A percentile compares a stretch with the other conserved stretches of the same genome.
Evolutionary conservation across 2,797 vertebrate species (phyloP).

Genomic region (Melanotaenia pygmaea): DNA sequence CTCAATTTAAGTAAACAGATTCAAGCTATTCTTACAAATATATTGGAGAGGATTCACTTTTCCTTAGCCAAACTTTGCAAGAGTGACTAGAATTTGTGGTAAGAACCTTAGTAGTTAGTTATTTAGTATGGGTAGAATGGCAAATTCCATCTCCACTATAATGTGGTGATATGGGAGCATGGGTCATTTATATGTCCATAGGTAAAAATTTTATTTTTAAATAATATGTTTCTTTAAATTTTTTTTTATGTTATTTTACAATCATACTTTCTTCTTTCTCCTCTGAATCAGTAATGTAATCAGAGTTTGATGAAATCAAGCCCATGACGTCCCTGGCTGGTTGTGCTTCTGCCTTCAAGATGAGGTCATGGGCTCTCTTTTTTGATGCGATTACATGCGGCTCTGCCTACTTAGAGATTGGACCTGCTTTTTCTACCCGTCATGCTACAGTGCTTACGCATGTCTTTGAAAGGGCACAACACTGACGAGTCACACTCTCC

Average conservation of each 20-base stretch:
- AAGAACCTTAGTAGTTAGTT: too few relatives aligned
- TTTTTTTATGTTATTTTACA: background rate
- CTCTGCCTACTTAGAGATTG: constrained; percentile 82
- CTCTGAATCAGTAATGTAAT: constrained; percentile 75
- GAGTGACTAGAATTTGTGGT: background rate
- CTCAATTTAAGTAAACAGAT: background rate
- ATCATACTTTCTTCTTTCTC: constrained; percentile 24
- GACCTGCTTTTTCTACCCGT: constrained; percentile 69
- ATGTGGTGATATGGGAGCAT: background rate
- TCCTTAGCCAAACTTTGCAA: background rate
- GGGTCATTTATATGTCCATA: background rate
- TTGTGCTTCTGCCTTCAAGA: constrained; percentile 71
- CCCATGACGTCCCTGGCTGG: constrained; percentile 69
- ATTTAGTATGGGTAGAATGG: too few relatives aligned
- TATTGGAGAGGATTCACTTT: constrained; percentile 2
- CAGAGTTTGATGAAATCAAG: constrained; percentile 82
- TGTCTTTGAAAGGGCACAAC: constrained; percentile 64
- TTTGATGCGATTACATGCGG: constrained; percentile 83
- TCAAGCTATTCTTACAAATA: background rate
- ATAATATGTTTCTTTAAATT: background rate
- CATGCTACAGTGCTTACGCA: constrained; percentile 27
- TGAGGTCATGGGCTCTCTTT: constrained; percentile 77
- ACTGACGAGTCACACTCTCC: constrained; percentile 43
- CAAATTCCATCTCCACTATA: too few relatives aligned
- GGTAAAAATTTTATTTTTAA: background rate